Conservation (phyloP, 1,140 invertebrate species). For the Trachelipus rathkii region DNA sequence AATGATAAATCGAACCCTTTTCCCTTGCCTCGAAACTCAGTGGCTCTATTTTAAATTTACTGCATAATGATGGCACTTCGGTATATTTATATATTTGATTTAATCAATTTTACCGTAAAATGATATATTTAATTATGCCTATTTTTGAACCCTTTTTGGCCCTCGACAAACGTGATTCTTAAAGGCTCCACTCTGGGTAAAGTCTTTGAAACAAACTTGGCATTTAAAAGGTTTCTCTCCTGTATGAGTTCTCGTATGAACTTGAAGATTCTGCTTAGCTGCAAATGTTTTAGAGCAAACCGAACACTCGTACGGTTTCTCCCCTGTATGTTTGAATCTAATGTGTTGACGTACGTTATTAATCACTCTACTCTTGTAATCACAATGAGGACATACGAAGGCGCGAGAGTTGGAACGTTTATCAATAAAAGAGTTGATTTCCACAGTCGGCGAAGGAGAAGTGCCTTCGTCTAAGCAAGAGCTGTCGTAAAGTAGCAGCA, state of each 20-base stretch:
- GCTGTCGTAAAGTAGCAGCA: too few relatives aligned
- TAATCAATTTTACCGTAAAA: too few relatives aligned
- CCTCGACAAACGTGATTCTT: too few relatives aligned
- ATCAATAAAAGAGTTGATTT: background rate
- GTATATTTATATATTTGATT: too few relatives aligned
- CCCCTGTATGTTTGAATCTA: background rate
- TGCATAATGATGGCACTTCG: too few relatives aligned
- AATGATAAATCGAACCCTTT: too few relatives aligned
- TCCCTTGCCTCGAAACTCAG: too few relatives aligned
- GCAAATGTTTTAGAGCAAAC: background rate
- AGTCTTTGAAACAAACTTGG: background rate
- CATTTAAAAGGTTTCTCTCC: background rate
- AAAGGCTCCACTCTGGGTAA: background rate
- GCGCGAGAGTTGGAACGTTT: background rate
- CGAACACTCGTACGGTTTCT: background rate
- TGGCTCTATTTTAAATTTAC: too few relatives aligned
- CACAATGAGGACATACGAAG: background rate
- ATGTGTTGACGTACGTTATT: background rate
- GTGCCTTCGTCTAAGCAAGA: too few relatives aligned
- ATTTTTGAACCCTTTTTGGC: too few relatives aligned
- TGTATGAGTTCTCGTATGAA: background rate
- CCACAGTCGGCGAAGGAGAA: too few relatives aligned
- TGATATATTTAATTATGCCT: too few relatives aligned
- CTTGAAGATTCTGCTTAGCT: background rate
- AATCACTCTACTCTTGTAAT: background rate